A percentile compares a stretch with the other conserved stretches of the same genome.
Evolutionary conservation across 2,888 invertebrate species (phyloP).

Genomic region (Trichogramma dendrolimi): DNA sequence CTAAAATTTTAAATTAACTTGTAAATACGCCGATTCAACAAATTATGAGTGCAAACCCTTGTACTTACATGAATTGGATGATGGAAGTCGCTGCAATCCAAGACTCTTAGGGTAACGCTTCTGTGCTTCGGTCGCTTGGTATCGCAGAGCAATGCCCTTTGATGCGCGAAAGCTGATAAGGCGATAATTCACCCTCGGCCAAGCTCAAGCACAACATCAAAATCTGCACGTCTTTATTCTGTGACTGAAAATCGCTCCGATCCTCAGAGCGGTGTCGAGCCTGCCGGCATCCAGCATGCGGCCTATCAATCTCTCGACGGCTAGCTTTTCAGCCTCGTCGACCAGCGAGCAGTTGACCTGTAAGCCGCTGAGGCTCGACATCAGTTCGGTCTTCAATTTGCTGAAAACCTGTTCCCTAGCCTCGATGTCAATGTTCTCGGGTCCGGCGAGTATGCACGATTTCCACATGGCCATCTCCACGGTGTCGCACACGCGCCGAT

Average conservation of each 20-base stretch:
- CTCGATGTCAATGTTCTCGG: conserved; percentile 40
- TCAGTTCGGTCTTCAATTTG: conserved; percentile 44
- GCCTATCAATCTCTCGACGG: conserved; percentile 51
- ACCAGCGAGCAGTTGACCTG: conserved; percentile 38
- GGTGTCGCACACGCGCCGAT: conserved; percentile 40
- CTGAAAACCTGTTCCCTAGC: conserved; percentile 35
- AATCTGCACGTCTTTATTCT: conserved; percentile 57
- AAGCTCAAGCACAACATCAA: conserved; percentile 61
- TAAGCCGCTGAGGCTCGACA: conserved; percentile 38
- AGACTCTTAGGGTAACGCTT: conserved; percentile 37
- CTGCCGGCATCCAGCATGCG: conserved; percentile 58
- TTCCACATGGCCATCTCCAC: conserved; percentile 52
- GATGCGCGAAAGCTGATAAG: conserved; percentile 64
- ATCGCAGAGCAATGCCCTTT: conserved; percentile 57
- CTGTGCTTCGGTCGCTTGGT: conserved; percentile 34
- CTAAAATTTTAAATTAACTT: conserved; percentile 23
- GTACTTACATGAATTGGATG: conserved; percentile 33
- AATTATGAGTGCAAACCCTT: neutral
- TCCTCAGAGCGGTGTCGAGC: conserved; percentile 60
- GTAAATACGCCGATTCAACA: neutral
- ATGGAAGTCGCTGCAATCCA: conserved; percentile 37
- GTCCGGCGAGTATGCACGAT: conserved; percentile 46
- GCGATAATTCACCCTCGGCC: conserved; percentile 62
- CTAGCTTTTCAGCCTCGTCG: conserved; percentile 36
- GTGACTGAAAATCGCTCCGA: conserved; percentile 51